A percentile compares a stretch with the other conserved stretches of the same genome.
Conservation (phyloP, 2,113 vertebrate species). For the Reinhardtius hippoglossoides region DNA sequence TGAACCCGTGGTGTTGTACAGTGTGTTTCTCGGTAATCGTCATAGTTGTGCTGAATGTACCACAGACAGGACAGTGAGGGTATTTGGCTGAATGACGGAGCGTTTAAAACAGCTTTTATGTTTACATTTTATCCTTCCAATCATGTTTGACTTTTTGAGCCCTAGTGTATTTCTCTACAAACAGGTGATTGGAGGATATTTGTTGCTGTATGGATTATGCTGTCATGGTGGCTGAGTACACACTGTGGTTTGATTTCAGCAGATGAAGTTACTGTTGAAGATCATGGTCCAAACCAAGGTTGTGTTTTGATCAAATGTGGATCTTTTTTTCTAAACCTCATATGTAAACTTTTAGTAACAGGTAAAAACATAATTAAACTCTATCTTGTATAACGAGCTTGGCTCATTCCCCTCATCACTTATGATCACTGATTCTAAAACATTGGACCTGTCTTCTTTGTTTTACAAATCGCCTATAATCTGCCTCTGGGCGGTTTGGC, state of each 20-base stretch:
- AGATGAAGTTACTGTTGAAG: not conserved
- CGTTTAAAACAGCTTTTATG: conserved; percentile 16
- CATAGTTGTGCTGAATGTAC: conserved; percentile 49
- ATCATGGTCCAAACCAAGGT: conserved; percentile 27
- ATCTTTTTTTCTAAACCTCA: conserved; percentile 25
- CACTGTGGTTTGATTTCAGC: conserved; percentile 43
- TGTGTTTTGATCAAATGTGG: conserved; percentile 4
- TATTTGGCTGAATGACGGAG: not conserved
- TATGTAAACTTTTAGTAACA: not conserved
- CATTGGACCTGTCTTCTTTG: conserved; percentile 41
- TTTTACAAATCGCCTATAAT: conserved; percentile 64
- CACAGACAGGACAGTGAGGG: conserved; percentile 14
- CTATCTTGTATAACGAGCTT: not conserved
- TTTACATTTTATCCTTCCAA: conserved; percentile 37
- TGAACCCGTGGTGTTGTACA: conserved; percentile 37
- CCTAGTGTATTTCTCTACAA: conserved; percentile 32
- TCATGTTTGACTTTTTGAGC: conserved; percentile 35
- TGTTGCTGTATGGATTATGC: conserved; percentile 1
- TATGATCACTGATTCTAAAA: conserved; percentile 32
- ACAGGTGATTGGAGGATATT: conserved; percentile 27
- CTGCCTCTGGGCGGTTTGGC: conserved; percentile 48
- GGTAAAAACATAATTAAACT: no score
- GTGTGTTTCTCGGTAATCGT: conserved; percentile 44
- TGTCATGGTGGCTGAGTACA: not conserved
- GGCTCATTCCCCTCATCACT: conserved; percentile 5